Evolutionary conservation across 1,140 invertebrate genomes (phyloP).

Genomic region (Tribolium castaneum): DNA sequence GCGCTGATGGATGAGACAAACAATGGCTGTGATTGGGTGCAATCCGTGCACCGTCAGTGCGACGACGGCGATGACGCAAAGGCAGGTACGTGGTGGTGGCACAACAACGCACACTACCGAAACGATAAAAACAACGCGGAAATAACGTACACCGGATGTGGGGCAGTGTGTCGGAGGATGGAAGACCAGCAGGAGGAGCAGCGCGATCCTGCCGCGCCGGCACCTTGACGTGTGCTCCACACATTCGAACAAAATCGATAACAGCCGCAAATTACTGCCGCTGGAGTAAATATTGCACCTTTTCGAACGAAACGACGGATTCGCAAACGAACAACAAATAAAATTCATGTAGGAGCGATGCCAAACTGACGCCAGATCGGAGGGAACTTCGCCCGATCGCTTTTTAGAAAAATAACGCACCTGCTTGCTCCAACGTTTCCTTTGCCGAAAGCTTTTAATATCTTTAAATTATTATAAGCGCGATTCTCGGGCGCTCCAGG

Average conservation of each 20-base stretch:
- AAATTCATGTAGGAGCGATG: background rate
- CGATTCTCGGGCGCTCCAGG: too few relatives aligned
- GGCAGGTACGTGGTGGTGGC: slow-evolving; percentile 10
- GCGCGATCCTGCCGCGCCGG: background rate
- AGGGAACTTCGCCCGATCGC: too few relatives aligned
- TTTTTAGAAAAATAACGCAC: background rate
- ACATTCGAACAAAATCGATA: slow-evolving; percentile 25
- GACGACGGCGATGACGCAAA: slow-evolving; percentile 59
- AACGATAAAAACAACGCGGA: slow-evolving; percentile 47
- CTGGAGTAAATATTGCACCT: slow-evolving; percentile 14
- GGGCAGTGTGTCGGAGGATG: slow-evolving; percentile 42
- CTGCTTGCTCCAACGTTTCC: background rate
- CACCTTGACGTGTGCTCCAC: background rate
- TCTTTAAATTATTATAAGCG: too few relatives aligned
- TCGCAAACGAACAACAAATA: background rate
- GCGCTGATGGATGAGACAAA: slow-evolving; percentile 56
- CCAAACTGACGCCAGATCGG: background rate
- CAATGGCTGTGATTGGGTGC: slow-evolving; percentile 64
- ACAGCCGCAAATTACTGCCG: slow-evolving; percentile 5
- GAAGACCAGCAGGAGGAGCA: slow-evolving; percentile 2
- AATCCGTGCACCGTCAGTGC: slow-evolving; percentile 63
- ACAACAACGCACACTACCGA: slow-evolving; percentile 17
- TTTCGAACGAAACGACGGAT: background rate
- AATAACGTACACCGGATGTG: slow-evolving; percentile 43
- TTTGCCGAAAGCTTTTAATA: background rate